These are phyloP conservation scores for Pristis pectinata DNA, from an alignment of 2,797 vertebrate species.

Conservation along the genomic window DNA sequence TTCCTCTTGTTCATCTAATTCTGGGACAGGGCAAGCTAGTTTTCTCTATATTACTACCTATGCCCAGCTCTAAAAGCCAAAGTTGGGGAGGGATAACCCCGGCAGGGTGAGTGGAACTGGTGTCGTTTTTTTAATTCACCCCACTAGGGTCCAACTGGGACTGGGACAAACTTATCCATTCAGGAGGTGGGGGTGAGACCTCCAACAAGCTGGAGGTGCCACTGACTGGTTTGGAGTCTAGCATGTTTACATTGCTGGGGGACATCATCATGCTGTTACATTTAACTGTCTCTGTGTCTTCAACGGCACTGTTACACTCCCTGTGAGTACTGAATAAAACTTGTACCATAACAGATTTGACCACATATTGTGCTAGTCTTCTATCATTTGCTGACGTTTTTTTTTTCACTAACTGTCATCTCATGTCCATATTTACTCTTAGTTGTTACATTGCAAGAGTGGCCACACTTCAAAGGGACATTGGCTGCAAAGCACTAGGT, in stretches of 20 bases:
- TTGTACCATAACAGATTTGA: not conserved
- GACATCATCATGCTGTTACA: not conserved
- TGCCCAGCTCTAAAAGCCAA: not conserved
- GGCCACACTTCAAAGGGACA: no score
- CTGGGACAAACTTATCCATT: not conserved
- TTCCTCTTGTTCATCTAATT: not conserved
- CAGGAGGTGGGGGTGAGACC: not conserved
- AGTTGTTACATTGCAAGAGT: no score
- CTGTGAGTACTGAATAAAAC: conserved; percentile 22
- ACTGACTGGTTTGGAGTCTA: not conserved
- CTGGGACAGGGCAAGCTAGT: not conserved
- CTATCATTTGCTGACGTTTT: not conserved
- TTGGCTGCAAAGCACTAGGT: no score
- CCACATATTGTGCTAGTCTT: conserved; percentile 22
- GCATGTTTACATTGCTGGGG: not conserved
- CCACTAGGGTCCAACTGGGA: not conserved
- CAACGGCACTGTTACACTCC: not conserved
- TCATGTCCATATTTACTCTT: not conserved
- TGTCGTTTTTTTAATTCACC: no score
- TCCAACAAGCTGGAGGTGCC: not conserved
- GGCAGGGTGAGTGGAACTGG: not conserved
- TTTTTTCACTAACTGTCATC: not conserved
- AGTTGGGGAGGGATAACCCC: no score
- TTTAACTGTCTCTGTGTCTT: not conserved
- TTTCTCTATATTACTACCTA: not conserved